Evolutionary conservation across 2,113 vertebrate species (phyloP).

Genomic region (Mesitornis unicolor): DNA sequence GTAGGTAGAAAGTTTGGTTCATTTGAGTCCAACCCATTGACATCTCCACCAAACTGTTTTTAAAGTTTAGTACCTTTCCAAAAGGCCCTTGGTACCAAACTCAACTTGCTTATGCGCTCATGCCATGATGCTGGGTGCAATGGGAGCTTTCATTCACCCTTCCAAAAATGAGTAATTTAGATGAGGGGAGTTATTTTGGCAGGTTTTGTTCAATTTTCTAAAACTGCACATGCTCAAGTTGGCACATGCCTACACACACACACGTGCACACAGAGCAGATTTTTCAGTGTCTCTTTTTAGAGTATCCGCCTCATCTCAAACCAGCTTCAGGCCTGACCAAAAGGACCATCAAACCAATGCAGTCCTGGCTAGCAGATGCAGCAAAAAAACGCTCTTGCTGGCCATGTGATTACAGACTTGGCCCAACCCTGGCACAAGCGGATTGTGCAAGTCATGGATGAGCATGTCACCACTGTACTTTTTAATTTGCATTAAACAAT

Average conservation of each 20-base stretch:
- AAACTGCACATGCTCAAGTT: fast-evolving
- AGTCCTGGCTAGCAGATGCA: not conserved
- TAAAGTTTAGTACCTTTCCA: not conserved
- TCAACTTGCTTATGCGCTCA: not conserved
- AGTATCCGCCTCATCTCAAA: not conserved
- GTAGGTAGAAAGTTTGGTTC: not conserved
- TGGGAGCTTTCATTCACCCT: not conserved
- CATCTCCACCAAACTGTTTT: not conserved
- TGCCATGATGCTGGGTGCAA: not conserved
- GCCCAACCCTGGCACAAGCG: conserved; percentile 37
- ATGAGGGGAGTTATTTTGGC: not conserved
- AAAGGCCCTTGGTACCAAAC: not conserved
- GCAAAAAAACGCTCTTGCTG: not conserved
- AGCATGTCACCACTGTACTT: conserved; percentile 77
- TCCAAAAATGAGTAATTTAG: not conserved
- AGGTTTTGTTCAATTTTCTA: not conserved
- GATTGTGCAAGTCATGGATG: conserved; percentile 70
- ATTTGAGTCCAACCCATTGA: not conserved
- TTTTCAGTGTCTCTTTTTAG: not conserved
- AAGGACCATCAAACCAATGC: not conserved
- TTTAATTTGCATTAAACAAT: conserved; percentile 92
- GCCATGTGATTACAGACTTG: not conserved
- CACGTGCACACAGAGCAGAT: not conserved
- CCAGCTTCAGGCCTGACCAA: not conserved
- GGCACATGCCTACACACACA: fast-evolving